Percentiles rank a stretch among this genome's conserved stretches.
Evolutionary conservation across 2,888 invertebrate species (phyloP).

Genomic region (Glyphotaelius pellucidus): DNA sequence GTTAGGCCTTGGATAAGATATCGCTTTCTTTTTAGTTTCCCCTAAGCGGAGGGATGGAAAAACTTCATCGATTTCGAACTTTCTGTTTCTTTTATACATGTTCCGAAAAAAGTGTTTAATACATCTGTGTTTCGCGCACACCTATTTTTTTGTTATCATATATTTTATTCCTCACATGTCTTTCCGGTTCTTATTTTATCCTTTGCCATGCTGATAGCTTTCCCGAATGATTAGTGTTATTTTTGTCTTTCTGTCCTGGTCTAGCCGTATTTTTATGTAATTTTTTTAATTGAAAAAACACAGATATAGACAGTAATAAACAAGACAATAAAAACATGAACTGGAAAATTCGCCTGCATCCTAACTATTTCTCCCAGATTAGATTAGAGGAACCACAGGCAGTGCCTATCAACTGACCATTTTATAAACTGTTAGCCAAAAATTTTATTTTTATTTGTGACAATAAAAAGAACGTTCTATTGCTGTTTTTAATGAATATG

Average conservation of each 20-base stretch:
- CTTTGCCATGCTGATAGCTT: background rate
- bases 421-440: background rate
- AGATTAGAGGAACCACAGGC: background rate
- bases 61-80: constrained; percentile 46
- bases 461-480: background rate
- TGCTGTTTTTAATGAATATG: background rate
- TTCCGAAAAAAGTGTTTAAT: background rate
- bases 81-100: background rate
- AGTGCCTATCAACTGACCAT: background rate
- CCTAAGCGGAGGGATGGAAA: constrained; percentile 30
- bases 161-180: background rate
- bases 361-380: no score
- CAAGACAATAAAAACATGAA: no score
- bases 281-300: no score
- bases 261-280: background rate
- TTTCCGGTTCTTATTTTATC: background rate
- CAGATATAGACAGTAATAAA: no score
- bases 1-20: constrained; percentile 16
- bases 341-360: no score
- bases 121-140: background rate
- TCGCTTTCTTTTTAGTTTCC: constrained; percentile 40
- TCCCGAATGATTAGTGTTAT: background rate
- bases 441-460: background rate
- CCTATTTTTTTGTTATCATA: background rate
- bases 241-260: background rate